Base-by-base conservation (phyloP, 2,113 vertebrate species). In the Irena cyanogastra region DNA sequence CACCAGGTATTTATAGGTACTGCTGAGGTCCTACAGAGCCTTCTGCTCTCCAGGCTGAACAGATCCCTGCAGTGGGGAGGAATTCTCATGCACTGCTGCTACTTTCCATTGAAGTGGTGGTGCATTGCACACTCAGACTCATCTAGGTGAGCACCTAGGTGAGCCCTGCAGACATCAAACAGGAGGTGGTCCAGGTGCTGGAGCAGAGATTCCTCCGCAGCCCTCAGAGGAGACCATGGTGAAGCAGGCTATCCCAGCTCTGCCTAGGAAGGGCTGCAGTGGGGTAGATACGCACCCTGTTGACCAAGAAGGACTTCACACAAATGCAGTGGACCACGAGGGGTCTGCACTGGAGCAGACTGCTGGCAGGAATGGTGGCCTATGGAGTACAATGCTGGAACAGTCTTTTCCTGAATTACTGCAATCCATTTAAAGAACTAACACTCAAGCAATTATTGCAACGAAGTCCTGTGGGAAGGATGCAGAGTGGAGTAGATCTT, bases 401-500 rank as follows among this genome's bases (percentile, higher is more conserved):
- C 7, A 42, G 19, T 10, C 13, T 72, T 42, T 64, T 66, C 17
- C 26, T 57, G 28, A 53, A 63, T 8, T 6, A 23, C 33, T 50
- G 10, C 16, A 49, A 16, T 35, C 24, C 12, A 14, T 20, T 35
- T 7, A 69, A 39, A 72, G 14, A 33, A 52, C 6, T 16, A 24
- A 31, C 6, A 5, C 9, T 56, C 33, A 7, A 69, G 8, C 12
- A 70, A 30, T 37, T 16, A 27, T 27, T 74, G 28, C 45, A 53
- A 18, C 6, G 7, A 77, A 64, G 3, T 26, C 26, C 33, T 26
- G 0, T 30, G 13, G 11, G 21, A 87, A 87, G 13, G 31, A 44
- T 2, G 0, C 7, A 14, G 3, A 50, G 0, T 45, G 9, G 28
- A 77, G 33, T 4, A 50, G 33, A 13, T 54, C 4, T 30, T 83